Evolutionary conservation across 2,113 vertebrate species (phyloP).

Genomic region (Perca schrenkii): DNA sequence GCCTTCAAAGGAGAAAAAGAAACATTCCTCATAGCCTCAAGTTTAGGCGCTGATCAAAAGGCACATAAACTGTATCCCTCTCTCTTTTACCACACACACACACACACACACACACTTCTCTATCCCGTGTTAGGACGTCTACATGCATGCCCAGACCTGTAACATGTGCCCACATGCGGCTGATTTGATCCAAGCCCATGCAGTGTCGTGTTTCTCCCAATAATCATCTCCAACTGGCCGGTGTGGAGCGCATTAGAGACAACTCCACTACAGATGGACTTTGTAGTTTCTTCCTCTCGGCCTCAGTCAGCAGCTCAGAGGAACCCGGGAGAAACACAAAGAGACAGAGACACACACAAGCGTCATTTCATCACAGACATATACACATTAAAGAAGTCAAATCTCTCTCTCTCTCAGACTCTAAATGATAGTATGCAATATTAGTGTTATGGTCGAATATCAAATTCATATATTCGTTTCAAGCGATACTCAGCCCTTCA

Average conservation of each 20-base stretch:
- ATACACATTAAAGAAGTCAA: neutral
- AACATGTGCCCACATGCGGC: constrained; percentile 41
- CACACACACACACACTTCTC: constrained; percentile 10
- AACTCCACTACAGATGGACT: constrained; percentile 19
- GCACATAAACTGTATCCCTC: constrained; percentile 30
- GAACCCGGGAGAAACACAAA: neutral
- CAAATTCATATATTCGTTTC: too few species aligned
- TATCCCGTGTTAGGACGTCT: constrained; percentile 7
- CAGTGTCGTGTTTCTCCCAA: constrained; percentile 54
- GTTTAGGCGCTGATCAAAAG: constrained; percentile 70
- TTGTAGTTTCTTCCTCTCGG: constrained; percentile 19
- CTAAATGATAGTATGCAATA: too few species aligned
- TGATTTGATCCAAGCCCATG: constrained; percentile 31
- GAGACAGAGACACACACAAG: constrained; percentile 9
- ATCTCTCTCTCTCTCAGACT: neutral
- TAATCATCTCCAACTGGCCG: constrained; percentile 57
- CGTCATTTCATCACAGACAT: neutral
- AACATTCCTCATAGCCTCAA: constrained; percentile 60
- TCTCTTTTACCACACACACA: constrained; percentile 2
- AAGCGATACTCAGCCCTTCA: too few species aligned
- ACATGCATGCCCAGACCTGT: constrained; percentile 23
- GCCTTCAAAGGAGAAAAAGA: constrained; percentile 78
- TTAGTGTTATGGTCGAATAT: too few species aligned
- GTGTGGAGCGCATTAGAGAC: constrained; percentile 26
- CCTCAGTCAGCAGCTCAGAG: constrained; percentile 12